Evolutionary conservation across 2,113 vertebrate genomes (phyloP).

Genomic region (Pterocles gutturalis): DNA sequence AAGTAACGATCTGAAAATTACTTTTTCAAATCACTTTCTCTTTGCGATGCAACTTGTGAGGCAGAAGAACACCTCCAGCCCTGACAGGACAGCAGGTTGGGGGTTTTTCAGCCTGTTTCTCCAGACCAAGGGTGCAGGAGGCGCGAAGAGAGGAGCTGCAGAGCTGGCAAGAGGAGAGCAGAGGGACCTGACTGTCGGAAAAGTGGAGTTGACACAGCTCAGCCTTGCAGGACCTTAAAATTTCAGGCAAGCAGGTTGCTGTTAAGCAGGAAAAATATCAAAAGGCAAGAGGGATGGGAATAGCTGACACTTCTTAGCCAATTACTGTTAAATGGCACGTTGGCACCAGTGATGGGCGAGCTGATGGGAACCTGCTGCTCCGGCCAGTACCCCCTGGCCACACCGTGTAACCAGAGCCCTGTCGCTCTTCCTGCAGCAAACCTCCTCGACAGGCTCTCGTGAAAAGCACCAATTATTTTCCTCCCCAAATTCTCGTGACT

Average conservation of each 20-base stretch:
- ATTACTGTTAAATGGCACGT: fast-evolving
- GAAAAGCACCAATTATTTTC: background rate
- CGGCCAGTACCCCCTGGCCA: background rate
- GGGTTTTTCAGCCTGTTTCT: background rate
- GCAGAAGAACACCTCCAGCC: background rate
- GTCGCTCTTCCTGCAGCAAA: background rate
- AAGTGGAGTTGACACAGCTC: background rate
- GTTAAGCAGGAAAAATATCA: background rate
- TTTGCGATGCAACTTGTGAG: background rate
- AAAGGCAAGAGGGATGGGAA: background rate
- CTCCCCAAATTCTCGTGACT: background rate
- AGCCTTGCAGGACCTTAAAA: background rate
- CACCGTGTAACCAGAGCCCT: fast-evolving
- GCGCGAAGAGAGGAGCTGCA: background rate
- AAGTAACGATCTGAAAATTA: background rate
- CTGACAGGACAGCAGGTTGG: background rate
- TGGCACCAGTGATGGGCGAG: background rate
- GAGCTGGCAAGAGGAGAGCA: background rate
- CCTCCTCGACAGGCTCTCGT: background rate
- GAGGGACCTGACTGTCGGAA: background rate
- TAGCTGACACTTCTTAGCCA: background rate
- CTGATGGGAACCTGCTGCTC: background rate
- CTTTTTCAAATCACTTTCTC: background rate
- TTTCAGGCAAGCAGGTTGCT: background rate
- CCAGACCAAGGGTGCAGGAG: background rate